Conservation (phyloP, 2,888 invertebrate species). For the Labia minor region DNA sequence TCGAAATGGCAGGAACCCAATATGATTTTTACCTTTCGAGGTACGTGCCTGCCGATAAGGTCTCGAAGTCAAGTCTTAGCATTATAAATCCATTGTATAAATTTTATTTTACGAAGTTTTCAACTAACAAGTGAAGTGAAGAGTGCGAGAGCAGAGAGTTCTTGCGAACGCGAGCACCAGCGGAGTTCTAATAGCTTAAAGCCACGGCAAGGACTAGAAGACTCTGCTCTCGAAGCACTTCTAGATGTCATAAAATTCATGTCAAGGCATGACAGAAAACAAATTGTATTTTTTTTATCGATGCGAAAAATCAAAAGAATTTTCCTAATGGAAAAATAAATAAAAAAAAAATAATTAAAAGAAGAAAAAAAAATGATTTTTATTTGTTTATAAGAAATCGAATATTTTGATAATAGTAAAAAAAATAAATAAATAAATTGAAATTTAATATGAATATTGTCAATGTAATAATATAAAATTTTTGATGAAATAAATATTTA, state of each 20-base stretch:
- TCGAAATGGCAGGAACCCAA: background rate
- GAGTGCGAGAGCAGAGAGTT: conserved; percentile 7
- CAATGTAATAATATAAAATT: no score
- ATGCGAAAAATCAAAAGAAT: background rate
- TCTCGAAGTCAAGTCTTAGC: conserved; percentile 7
- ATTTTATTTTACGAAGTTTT: background rate
- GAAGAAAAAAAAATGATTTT: no score
- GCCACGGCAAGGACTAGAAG: conserved; percentile 13
- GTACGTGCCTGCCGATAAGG: background rate
- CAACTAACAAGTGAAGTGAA: conserved; percentile 8
- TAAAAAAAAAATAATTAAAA: no score
- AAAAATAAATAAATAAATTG: no score
- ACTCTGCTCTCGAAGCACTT: conserved; percentile 3
- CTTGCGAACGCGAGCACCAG: background rate
- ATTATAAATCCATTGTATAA: background rate
- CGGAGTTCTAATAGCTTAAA: background rate
- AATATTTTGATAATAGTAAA: no score
- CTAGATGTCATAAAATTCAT: conserved; percentile 13
- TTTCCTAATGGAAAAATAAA: no score
- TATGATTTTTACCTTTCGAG: background rate
- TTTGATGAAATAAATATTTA: no score
- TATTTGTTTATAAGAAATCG: no score
- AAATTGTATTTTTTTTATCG: background rate
- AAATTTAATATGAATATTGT: no score
- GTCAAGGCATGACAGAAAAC: background rate